Base-by-base conservation (phyloP, 2,113 vertebrate species). In the Noctilio leporinus region DNA sequence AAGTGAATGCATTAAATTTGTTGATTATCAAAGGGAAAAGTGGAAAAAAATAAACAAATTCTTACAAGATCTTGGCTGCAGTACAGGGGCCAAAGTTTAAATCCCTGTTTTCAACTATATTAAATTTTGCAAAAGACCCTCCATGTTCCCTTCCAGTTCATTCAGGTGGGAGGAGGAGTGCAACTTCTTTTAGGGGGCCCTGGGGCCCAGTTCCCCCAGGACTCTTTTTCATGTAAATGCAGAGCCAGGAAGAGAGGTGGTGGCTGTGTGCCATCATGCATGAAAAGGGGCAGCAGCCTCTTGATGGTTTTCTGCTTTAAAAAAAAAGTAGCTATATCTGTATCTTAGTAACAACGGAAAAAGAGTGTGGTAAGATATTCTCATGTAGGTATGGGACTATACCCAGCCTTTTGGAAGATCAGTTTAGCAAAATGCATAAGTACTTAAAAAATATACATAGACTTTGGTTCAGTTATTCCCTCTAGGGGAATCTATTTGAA, bases 21-120 rank as follows among this genome's bases (percentile, higher is more conserved):
- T 84, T 95, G 94, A 85, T 92, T 96, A 95, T 96, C 94, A 97
- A 95, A 96, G 76, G 51, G 78, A 95, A 89, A 95, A 89, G 57
- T 57, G 86, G 90, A 92, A 73, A 94, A 96, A 96, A 96, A 96
- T 91, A 96, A 96, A 96, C 17, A 85, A 94, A 75, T 43, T 85
- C 88, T 94, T 93, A 84, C 8, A 78, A 84, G 78, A 92, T 88
- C 77, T 95, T 92, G 93, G 95, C 93, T 82, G 65, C 16, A 33
- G 51, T 77, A 57, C 75, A 90, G 26, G 67, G 84, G 81, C 55
- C 53, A 33, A 81, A 85, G 92, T 96, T 88, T 70, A 95, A 96
- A 82, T 92, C n/a, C 3, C 64, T 88, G 72, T 69, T 92, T 65
- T 73, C 62, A 77, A 47, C 84, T 40, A 84, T 14, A 35, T 65